These are phyloP conservation scores for Philhelius pedissequus DNA, from an alignment of 2,888 invertebrate genomes.

Conservation along the genomic window DNA sequence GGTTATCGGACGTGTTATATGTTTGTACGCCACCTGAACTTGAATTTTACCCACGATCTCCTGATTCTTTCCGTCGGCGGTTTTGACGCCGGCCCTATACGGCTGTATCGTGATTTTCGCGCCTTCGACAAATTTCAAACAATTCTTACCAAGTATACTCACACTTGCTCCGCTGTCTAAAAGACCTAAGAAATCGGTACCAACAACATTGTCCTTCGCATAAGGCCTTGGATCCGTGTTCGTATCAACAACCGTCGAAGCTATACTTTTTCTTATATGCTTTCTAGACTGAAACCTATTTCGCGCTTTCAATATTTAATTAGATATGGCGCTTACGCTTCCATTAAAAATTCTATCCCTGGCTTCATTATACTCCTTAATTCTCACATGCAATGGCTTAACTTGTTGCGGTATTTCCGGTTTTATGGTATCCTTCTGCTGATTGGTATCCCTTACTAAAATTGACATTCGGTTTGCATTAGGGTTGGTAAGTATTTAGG, in stretches of 20 bases:
- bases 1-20: neutral
- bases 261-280: neutral
- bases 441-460: neutral
- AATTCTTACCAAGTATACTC: neutral
- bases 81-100: neutral
- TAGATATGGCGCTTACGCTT: neutral
- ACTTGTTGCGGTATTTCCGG: neutral
- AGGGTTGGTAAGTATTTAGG: neutral
- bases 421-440: neutral
- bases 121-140: neutral
- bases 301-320: neutral
- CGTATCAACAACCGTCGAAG: neutral
- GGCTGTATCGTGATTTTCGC: neutral
- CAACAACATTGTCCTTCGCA: neutral
- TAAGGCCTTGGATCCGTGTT: neutral
- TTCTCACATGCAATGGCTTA: neutral
- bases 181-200: neutral
- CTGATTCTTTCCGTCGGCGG: conserved; percentile 21
- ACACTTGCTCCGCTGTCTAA: conserved; percentile 39
- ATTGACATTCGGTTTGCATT: neutral
- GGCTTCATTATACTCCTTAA: neutral
- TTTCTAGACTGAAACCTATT: neutral
- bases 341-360: conserved; percentile 6
- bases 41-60: conserved; percentile 3
- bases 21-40: neutral